Conservation (phyloP, 2,113 vertebrate genomes). For the Antechinus stuartii region DNA sequence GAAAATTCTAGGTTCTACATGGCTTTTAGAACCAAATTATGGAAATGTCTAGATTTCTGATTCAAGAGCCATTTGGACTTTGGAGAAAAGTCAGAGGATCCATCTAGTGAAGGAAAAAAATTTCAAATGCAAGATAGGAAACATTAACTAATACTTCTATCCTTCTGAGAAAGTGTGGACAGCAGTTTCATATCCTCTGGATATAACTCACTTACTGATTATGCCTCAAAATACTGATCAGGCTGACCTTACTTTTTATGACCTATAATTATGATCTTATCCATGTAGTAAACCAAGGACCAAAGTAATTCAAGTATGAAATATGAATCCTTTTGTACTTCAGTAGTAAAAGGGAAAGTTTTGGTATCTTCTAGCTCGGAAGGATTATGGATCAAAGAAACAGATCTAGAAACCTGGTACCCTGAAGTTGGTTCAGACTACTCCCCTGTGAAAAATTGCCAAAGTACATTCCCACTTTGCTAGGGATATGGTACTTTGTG, state of each 20-base stretch:
- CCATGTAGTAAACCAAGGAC: background rate
- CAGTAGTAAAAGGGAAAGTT: background rate
- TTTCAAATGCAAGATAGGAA: background rate
- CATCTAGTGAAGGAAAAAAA: background rate
- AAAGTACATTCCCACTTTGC: background rate
- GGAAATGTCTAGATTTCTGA: background rate
- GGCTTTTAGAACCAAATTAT: background rate
- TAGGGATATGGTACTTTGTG: background rate
- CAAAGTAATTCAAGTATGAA: background rate
- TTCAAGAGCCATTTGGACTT: background rate
- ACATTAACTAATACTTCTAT: background rate
- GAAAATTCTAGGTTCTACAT: background rate
- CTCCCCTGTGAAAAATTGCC: background rate
- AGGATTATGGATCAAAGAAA: background rate
- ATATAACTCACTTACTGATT: background rate
- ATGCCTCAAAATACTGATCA: background rate
- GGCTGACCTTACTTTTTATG: background rate
- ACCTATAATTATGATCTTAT: background rate
- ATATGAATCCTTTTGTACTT: background rate
- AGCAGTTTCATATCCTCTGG: background rate
- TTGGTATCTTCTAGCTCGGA: background rate
- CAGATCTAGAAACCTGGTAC: background rate
- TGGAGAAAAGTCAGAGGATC: background rate
- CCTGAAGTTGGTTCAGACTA: background rate
- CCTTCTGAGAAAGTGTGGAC: background rate